Evolutionary conservation across 1,140 invertebrate species (phyloP), one percentile per base, ranked within the genome.

Genomic region (Chironomus striatipennis): DNA sequence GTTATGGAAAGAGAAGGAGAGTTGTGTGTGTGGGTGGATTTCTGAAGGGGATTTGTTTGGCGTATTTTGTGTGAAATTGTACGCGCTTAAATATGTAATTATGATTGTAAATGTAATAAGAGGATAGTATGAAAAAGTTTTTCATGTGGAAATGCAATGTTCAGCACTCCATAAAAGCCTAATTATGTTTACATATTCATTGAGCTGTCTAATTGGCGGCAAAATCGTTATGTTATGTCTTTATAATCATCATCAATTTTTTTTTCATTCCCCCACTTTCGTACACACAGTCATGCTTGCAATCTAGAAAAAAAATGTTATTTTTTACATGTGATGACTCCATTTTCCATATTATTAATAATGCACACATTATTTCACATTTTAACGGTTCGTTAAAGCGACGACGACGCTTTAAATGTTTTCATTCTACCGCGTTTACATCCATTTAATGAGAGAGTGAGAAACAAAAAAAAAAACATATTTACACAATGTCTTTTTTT

Each of bases 121-220:
- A 34, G 24, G 24, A 34, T 34, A 34, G 24, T 34, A 34, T 34
- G 24, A 34, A 34, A 34, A 34, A 34, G 24, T 34, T 34, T 34
- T 34, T 34, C 24, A 34, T 34, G 24, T 57, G 47, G 47, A 57
- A 57, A 57, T 57, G 47, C 47, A 57, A 57, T 57, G 47, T 57
- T 57, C 47, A 57, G 47, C 47, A 57, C 47, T 57, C n/a, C 47
- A n/a, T 57, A n/a, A 57, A 57, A 57, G 47, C 47, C 65, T 70
- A 70, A 70, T 70, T 70, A 18, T 70, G 65, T 70, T 70, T 70
- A 70, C 65, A 70, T 70, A 70, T 70, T 70, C 65, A 70, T 70
- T 70, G 65, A 70, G 65, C 65, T 70, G 65, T 70, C 65, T 70
- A 70, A 70, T 70, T 70, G 65, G n/a, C 18, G 65, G n/a, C 10